phyloP scores from a whole-genome alignment of 2,888 invertebrate species.

The Campoletis raptor region DNA sequence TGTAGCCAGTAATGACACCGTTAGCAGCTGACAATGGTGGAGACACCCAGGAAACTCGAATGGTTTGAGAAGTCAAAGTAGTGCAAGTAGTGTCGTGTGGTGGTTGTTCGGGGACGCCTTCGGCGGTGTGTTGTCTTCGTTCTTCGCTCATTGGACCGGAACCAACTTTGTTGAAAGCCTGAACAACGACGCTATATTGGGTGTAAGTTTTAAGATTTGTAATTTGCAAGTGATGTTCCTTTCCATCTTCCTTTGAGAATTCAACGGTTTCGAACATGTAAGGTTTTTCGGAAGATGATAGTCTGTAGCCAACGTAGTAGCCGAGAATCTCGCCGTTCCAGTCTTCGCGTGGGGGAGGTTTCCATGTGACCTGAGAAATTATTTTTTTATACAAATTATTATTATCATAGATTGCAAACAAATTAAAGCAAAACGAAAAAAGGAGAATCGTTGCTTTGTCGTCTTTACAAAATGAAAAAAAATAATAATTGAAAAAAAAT shows the following conservation, averaged over 20 bases:
- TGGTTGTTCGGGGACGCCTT: conserved; percentile 96
- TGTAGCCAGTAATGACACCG: conserved; percentile 98
- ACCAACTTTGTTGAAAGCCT: conserved; percentile 97
- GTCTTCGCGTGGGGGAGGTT: conserved; percentile 94
- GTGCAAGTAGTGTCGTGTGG: conserved; percentile 97
- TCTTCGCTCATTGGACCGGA: conserved; percentile 96
- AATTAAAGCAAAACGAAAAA: neutral
- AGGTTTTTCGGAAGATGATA: conserved; percentile 93
- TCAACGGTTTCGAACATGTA: conserved; percentile 97
- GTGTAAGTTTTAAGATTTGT: conserved; percentile 95
- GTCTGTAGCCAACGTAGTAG: conserved; percentile 96
- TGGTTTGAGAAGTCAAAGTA: conserved; percentile 96
- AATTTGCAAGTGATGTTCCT: conserved; percentile 94
- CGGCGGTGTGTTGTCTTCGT: conserved; percentile 96
- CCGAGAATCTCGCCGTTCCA: conserved; percentile 97
- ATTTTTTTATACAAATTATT: neutral
- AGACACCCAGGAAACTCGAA: conserved; percentile 97
- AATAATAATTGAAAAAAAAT: neutral
- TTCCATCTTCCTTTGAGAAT: conserved; percentile 95
- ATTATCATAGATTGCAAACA: neutral
- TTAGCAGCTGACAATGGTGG: conserved; percentile 96
- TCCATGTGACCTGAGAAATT: conserved; percentile 90
- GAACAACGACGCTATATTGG: conserved; percentile 97
- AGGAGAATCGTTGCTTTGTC: too few species aligned
- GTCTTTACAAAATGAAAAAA: too few species aligned